These are phyloP conservation scores for Semnopithecus entellus DNA, from an alignment of 2,113 vertebrate genomes.

Conservation along the genomic window DNA sequence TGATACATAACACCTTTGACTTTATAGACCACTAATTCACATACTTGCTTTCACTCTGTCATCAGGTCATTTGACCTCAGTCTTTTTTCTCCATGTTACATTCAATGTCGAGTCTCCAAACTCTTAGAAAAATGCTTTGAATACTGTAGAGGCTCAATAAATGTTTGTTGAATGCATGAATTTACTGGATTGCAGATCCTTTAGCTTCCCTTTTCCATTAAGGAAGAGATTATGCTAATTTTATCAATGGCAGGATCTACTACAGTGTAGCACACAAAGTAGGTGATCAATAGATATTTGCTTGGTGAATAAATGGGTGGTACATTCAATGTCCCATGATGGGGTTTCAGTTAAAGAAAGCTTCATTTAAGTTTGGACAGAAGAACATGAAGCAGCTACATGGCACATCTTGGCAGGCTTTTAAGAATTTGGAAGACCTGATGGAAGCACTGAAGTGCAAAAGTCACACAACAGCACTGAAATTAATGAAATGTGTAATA, in stretches of 20 bases:
- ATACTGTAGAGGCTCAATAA: background rate
- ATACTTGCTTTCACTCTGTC: background rate
- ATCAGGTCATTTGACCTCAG: background rate
- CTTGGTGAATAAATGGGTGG: background rate
- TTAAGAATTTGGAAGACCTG: background rate
- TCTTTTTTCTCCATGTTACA: background rate
- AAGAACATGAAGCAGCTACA: background rate
- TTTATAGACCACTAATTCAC: background rate
- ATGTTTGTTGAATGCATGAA: background rate
- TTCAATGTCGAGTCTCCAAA: background rate
- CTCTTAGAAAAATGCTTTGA: background rate
- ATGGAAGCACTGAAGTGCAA: background rate
- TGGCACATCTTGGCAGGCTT: background rate
- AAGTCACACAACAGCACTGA: background rate
- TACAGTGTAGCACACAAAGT: background rate
- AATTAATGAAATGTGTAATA: slow-evolving; percentile 25
- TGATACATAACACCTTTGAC: background rate
- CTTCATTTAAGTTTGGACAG: background rate
- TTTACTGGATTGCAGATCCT: background rate
- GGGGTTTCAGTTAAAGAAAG: background rate
- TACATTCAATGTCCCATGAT: background rate
- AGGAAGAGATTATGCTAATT: background rate
- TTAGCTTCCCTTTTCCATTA: background rate
- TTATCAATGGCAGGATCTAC: background rate
- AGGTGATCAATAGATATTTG: background rate